Conservation (phyloP, 2,113 vertebrate genomes). For the Salminus brasiliensis region DNA sequence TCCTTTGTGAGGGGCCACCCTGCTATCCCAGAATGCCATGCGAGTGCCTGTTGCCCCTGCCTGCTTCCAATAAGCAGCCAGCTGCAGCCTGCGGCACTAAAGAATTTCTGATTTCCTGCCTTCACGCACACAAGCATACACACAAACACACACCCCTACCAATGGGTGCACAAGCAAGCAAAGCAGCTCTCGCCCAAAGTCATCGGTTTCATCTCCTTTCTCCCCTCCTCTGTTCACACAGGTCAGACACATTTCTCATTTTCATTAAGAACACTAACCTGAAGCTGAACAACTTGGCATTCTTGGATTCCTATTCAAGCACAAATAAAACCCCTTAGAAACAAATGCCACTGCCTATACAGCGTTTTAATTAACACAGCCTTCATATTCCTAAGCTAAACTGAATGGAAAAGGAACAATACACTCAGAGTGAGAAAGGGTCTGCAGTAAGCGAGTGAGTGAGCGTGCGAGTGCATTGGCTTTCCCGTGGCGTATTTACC, state of each 20-base stretch:
- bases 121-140: background rate
- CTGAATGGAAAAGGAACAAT: background rate
- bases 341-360: background rate
- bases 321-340: background rate
- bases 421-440: background rate
- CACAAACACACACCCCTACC: slow-evolving; percentile 1
- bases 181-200: slow-evolving; percentile 16
- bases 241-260: background rate
- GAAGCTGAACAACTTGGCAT: background rate
- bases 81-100: slow-evolving; percentile 31
- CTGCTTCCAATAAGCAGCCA: slow-evolving; percentile 49
- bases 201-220: background rate
- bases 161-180: slow-evolving; percentile 23
- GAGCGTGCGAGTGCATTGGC: background rate
- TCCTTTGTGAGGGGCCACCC: slow-evolving; percentile 26
- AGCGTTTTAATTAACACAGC: too few species aligned
- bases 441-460: background rate
- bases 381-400: background rate
- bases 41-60: slow-evolving; percentile 20
- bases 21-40: slow-evolving; percentile 32
- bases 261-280: background rate
- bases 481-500: background rate
- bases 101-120: slow-evolving; percentile 46
- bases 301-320: background rate
- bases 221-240: too few species aligned